Evolutionary conservation across 2,888 invertebrate species (phyloP).

Genomic region (Timema podura): DNA sequence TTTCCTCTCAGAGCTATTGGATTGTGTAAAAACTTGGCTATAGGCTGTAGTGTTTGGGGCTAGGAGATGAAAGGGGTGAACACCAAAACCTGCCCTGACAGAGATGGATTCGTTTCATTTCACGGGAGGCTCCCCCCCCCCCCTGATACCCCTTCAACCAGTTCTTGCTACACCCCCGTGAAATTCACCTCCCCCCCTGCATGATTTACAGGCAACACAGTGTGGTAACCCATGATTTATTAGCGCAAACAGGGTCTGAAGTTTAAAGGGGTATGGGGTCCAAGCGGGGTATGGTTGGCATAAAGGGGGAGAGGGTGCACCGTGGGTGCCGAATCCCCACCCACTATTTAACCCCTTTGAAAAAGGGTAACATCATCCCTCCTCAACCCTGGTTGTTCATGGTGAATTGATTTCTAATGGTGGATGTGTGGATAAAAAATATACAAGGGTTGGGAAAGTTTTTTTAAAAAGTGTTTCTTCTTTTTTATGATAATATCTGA

Average conservation of each 20-base stretch:
- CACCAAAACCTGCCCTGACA: slow-evolving; percentile 39
- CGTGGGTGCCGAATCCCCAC: slow-evolving; percentile 19
- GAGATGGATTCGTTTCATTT: slow-evolving; percentile 52
- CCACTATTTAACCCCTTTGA: slow-evolving; percentile 14
- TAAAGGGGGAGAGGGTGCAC: slow-evolving; percentile 32
- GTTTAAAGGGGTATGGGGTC: slow-evolving; percentile 24
- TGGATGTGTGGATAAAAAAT: no score
- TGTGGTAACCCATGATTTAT: slow-evolving; percentile 68
- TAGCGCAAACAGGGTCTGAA: slow-evolving; percentile 28
- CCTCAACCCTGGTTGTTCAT: no score
- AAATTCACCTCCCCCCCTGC: slow-evolving; percentile 47
- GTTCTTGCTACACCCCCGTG: slow-evolving; percentile 35
- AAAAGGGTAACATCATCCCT: background rate
- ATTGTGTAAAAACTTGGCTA: background rate
- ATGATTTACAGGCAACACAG: slow-evolving; percentile 64
- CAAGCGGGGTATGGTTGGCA: slow-evolving; percentile 17
- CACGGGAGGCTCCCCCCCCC: slow-evolving; percentile 49
- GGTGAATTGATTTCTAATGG: no score
- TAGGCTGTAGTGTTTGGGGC: background rate
- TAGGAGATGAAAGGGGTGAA: slow-evolving; percentile 7
- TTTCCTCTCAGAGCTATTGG: no score
- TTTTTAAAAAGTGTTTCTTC: no score
- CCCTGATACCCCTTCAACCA: slow-evolving; percentile 28
- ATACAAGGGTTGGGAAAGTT: no score
- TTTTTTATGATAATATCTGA: no score